Conservation (phyloP, 2,888 invertebrate species). For the Tanypteryx hageni region DNA sequence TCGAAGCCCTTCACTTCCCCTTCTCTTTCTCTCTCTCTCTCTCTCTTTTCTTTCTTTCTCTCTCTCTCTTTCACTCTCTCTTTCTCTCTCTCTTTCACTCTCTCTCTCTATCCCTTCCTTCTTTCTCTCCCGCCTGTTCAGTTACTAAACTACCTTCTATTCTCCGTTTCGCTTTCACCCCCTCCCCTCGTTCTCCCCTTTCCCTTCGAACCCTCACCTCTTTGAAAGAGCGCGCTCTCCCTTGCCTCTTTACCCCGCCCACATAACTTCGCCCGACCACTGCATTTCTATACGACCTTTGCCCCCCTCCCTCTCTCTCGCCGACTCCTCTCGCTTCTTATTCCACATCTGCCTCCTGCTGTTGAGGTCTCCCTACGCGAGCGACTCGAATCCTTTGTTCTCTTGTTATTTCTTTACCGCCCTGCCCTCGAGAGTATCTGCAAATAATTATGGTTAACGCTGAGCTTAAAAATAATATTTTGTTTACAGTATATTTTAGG, state of each 20-base stretch:
- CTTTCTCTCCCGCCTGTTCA: background rate
- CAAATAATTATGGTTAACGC: background rate
- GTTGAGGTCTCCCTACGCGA: background rate
- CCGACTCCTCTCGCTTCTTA: background rate
- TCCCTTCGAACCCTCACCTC: background rate
- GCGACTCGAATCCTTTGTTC: slow-evolving; percentile 2
- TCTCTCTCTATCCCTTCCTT: background rate
- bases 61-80: background rate
- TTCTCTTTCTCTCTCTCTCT: background rate
- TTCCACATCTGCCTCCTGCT: background rate
- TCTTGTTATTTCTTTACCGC: slow-evolving; percentile 17
- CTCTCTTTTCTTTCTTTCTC: background rate
- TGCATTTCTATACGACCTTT: slow-evolving; percentile 8
- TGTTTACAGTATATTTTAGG: too few relatives aligned
- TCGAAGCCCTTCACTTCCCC: background rate
- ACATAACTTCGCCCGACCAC: background rate
- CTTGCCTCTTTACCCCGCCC: background rate
- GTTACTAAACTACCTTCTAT: too few relatives aligned
- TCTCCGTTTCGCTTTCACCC: too few relatives aligned
- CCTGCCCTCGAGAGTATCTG: background rate
- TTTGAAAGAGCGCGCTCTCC: background rate
- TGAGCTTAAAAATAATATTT: background rate
- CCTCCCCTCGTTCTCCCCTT: background rate
- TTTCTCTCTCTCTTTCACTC: background rate
- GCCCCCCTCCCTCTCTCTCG: background rate